These are phyloP conservation scores for Cynodonichthys magdalenae DNA, from an alignment of 2,797 vertebrate species.

Conservation along the genomic window DNA sequence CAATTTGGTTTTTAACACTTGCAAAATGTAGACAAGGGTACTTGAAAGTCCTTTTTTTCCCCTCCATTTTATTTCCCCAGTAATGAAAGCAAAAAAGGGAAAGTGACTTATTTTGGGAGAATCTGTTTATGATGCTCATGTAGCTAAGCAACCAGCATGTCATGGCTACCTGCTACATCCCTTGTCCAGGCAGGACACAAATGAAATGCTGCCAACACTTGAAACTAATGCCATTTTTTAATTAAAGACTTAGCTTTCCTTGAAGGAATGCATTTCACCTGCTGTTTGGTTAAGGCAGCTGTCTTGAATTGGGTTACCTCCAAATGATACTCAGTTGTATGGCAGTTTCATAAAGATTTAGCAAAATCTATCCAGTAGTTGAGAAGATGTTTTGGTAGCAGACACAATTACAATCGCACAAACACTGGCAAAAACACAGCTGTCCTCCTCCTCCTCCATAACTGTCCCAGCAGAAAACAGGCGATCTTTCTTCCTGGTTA, in stretches of 20 bases:
- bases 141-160: slow-evolving; percentile 59
- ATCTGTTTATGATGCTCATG: slow-evolving; percentile 59
- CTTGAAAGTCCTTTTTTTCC: slow-evolving; percentile 15
- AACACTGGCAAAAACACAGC: slow-evolving; percentile 25
- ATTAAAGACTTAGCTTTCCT: no score
- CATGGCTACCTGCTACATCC: slow-evolving; percentile 64
- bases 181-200: slow-evolving; percentile 25
- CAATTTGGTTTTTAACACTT: slow-evolving; percentile 15
- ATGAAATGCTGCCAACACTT: slow-evolving; percentile 13
- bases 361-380: no score
- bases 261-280: no score
- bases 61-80: slow-evolving; percentile 14
- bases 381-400: no score
- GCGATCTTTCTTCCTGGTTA: slow-evolving; percentile 30
- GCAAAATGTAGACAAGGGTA: slow-evolving; percentile 7
- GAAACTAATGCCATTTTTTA: no score
- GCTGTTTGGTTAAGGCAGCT: no score
- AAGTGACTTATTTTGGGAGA: slow-evolving; percentile 38
- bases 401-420: slow-evolving; percentile 11
- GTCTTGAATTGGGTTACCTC: no score
- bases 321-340: no score
- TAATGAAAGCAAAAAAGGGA: slow-evolving; percentile 5
- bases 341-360: no score
- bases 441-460: slow-evolving; percentile 7
- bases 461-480: slow-evolving; percentile 12